phyloP scores from a whole-genome alignment of 1,140 invertebrate species.

The Platorchestia sp. region DNA sequence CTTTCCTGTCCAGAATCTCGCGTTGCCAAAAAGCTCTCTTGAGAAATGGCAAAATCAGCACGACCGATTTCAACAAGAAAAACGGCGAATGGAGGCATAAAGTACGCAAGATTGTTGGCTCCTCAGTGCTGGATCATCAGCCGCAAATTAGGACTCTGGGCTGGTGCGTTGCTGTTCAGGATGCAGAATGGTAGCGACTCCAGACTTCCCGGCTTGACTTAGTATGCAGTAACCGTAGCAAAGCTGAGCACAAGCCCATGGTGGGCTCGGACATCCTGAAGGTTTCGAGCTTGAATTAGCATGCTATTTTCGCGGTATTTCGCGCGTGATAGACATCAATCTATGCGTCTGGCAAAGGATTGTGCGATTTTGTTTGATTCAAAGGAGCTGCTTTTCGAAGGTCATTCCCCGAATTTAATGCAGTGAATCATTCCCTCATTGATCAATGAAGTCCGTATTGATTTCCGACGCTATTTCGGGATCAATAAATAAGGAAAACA shows the following conservation, averaged over 20 bases:
- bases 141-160: background rate
- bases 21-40: background rate
- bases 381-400: background rate
- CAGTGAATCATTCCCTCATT: too few relatives aligned
- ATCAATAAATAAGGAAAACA: too few relatives aligned
- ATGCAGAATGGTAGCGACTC: background rate
- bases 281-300: background rate
- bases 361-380: background rate
- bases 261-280: background rate
- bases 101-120: background rate
- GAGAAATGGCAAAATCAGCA: conserved; percentile 1
- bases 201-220: background rate
- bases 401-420: too few relatives aligned
- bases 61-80: background rate
- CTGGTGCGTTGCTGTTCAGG: background rate
- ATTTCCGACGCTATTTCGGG: too few relatives aligned
- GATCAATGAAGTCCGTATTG: too few relatives aligned
- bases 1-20: background rate
- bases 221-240: background rate
- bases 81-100: background rate
- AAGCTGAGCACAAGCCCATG: background rate
- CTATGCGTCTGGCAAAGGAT: too few relatives aligned
- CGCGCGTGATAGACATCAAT: background rate
- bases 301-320: background rate
- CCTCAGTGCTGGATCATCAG: background rate